phyloP scores from a whole-genome alignment of 2,888 invertebrate species.

The Bhutanitis thaidina region DNA sequence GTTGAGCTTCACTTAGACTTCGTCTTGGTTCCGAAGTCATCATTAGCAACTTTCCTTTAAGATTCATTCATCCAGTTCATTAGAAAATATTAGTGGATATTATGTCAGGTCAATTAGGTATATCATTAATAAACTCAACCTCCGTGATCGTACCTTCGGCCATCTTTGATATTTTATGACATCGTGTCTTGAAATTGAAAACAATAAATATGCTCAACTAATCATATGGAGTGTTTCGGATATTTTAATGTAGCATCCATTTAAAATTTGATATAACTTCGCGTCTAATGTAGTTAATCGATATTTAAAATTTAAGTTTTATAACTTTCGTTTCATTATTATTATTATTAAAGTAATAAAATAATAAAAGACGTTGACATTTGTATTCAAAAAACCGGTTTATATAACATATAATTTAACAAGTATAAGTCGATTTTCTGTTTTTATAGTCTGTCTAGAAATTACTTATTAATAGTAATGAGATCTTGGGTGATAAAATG shows the following conservation, averaged over 20 bases:
- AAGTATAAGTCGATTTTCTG: neutral
- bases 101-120: no score
- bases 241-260: neutral
- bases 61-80: no score
- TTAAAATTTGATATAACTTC: conserved; percentile 1
- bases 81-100: no score
- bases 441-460: neutral
- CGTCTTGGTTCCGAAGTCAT: no score
- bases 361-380: neutral
- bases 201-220: conserved; percentile 15
- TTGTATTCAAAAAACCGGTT: neutral
- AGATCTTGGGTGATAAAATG: no score
- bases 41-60: no score
- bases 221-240: conserved; percentile 1
- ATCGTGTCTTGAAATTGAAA: neutral
- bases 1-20: no score
- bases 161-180: conserved; percentile 24
- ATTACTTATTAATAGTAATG: no score
- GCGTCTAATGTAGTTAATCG: neutral
- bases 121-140: no score
- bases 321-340: conserved; percentile 4
- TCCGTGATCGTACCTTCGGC: conserved; percentile 18
- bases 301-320: conserved; percentile 4
- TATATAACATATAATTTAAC: no score
- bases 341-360: conserved; percentile 1